Percentiles rank a stretch among this genome's conserved stretches.
Conservation (phyloP, 2,797 vertebrate species). For the Lutra lutra region DNA sequence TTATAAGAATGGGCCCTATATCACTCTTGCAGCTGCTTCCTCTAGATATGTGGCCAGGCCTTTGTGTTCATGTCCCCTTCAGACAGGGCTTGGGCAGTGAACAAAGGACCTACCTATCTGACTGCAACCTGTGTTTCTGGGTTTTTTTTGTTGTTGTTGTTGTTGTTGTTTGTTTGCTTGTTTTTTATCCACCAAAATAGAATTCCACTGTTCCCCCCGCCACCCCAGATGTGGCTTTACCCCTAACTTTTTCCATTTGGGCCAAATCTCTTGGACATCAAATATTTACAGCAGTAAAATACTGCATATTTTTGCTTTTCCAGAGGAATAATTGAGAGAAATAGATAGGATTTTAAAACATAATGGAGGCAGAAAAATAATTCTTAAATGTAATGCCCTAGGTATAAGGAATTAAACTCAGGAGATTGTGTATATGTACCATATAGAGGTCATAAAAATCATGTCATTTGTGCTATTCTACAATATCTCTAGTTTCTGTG, state of each 20-base stretch:
- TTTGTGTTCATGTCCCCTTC: constrained; percentile 74
- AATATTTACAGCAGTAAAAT: constrained; percentile 58
- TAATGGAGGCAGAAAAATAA: constrained; percentile 30
- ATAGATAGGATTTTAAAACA: neutral
- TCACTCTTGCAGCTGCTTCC: constrained; percentile 88
- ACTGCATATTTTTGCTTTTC: constrained; percentile 25
- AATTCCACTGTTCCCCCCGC: neutral
- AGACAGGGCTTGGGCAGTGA: constrained; percentile 77
- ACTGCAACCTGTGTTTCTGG: neutral
- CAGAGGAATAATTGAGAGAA: constrained; percentile 18
- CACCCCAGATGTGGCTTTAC: neutral
- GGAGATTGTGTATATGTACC: neutral
- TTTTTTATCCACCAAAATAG: constrained; percentile 39
- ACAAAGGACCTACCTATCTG: constrained; percentile 77
- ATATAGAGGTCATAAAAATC: neutral
- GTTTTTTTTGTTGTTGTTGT: too few species aligned
- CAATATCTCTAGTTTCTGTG: neutral
- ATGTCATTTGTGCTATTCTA: neutral
- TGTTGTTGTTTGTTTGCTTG: neutral
- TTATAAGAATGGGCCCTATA: constrained; percentile 84
- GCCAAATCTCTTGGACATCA: constrained; percentile 19
- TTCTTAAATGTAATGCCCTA: constrained; percentile 3
- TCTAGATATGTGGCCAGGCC: constrained; percentile 78
- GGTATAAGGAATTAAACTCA: neutral
- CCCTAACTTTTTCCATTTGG: constrained; percentile 50